A percentile compares a stretch with the other conserved stretches of the same genome.
Evolutionary conservation across 2,888 invertebrate species (phyloP).

Genomic region (Nemurella pictetii): DNA sequence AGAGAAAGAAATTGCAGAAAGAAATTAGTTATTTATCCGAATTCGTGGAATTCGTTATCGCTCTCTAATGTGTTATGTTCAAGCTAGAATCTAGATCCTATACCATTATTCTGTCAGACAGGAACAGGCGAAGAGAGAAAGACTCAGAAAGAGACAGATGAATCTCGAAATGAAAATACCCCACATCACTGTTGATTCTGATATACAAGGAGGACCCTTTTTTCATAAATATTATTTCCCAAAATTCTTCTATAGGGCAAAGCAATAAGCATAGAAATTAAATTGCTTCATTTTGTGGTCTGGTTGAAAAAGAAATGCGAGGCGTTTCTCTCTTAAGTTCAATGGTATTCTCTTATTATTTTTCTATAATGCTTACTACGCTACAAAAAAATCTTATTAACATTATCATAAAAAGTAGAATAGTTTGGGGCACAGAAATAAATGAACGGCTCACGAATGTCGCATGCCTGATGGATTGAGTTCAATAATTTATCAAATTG

Average conservation of each 20-base stretch:
- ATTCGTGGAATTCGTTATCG: background rate
- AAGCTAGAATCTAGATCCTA: background rate
- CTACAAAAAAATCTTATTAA: background rate
- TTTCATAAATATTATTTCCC: background rate
- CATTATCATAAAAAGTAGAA: background rate
- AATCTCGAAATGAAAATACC: background rate
- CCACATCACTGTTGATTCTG: background rate
- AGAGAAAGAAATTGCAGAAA: conserved; percentile 21
- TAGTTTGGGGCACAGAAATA: background rate
- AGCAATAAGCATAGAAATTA: background rate
- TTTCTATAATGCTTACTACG: background rate
- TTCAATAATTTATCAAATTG: background rate
- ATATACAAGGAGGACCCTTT: background rate
- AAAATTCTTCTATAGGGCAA: background rate
- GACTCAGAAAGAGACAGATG: background rate
- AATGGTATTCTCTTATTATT: background rate
- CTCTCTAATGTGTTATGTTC: background rate
- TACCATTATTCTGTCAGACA: background rate
- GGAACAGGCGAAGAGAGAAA: too few relatives aligned
- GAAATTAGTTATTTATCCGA: background rate
- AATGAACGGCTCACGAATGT: background rate
- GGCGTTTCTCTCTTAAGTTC: background rate
- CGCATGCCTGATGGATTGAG: background rate
- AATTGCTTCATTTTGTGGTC: background rate
- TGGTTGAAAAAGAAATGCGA: background rate